Conservation (phyloP, 30 jellyfish, hydroid and myxozoan genomes). For the Turritopsis dohrnii region DNA sequence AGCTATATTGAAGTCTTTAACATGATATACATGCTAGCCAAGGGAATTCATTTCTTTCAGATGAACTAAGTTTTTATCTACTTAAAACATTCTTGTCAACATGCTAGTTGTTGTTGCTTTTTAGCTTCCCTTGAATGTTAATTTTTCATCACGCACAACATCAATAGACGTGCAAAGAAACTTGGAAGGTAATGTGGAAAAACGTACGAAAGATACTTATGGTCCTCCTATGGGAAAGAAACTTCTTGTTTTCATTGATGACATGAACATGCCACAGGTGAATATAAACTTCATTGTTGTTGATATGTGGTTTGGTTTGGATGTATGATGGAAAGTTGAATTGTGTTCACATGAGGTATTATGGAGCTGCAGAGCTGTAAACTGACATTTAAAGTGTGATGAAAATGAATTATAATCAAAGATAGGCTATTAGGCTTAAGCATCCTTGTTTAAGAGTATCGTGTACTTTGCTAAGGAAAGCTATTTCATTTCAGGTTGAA, state of each 20-base stretch:
- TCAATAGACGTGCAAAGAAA: slow-evolving; percentile 97
- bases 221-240: slow-evolving; percentile 99
- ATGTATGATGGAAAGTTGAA: not conserved
- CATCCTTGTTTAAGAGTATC: too few relatives aligned
- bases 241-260: slow-evolving; percentile 91
- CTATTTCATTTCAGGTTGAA: too few relatives aligned
- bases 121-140: slow-evolving; percentile 83
- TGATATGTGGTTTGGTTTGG: not conserved
- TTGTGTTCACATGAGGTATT: too few relatives aligned
- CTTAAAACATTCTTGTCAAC: too few relatives aligned
- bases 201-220: slow-evolving; percentile 93
- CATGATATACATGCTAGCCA: not conserved
- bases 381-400: too few relatives aligned
- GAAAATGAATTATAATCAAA: too few relatives aligned
- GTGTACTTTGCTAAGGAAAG: too few relatives aligned
- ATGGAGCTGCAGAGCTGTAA: too few relatives aligned
- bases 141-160: slow-evolving; percentile 97
- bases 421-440: too few relatives aligned
- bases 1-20: too few relatives aligned
- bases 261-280: slow-evolving; percentile 99
- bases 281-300: not conserved
- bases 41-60: too few relatives aligned
- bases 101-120: not conserved
- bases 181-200: slow-evolving; percentile 95
- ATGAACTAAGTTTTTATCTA: too few relatives aligned